phyloP scores from a whole-genome alignment of 2,797 vertebrate species.

The Rhodeus uyekii region DNA sequence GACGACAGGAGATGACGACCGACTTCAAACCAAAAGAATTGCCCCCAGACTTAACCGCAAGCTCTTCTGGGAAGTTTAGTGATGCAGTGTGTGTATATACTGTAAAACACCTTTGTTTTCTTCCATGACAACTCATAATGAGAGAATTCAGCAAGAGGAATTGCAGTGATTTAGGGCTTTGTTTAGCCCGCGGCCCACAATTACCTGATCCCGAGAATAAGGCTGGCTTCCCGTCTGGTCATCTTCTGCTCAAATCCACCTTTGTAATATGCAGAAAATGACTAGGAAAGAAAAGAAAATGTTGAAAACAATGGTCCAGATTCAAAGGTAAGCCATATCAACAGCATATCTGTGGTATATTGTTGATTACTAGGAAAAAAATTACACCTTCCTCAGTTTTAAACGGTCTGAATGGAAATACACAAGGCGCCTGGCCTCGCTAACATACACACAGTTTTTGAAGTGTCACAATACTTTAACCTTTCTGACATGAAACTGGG shows the following conservation, averaged over 20 bases:
- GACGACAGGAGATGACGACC: slow-evolving; percentile 49
- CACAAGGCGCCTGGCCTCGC: neutral
- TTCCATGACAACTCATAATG: slow-evolving; percentile 41
- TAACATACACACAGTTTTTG: neutral
- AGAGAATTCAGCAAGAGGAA: slow-evolving; percentile 25
- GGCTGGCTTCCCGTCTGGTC: slow-evolving; percentile 76
- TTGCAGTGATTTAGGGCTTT: neutral
- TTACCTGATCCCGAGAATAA: slow-evolving; percentile 78
- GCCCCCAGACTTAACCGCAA: slow-evolving; percentile 54
- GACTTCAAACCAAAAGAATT: slow-evolving; percentile 45
- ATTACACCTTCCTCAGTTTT: neutral
- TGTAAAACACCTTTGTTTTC: slow-evolving; percentile 52
- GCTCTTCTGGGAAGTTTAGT: slow-evolving; percentile 55
- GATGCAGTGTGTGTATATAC: slow-evolving; percentile 41
- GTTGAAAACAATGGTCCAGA: neutral
- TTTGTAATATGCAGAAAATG: slow-evolving; percentile 77
- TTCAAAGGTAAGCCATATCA: neutral
- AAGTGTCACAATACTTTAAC: neutral
- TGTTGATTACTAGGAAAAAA: neutral
- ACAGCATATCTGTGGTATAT: neutral
- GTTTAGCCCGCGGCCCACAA: neutral
- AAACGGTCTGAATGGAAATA: neutral
- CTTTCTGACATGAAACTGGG: neutral
- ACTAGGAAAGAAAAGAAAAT: slow-evolving; percentile 56
- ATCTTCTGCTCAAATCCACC: slow-evolving; percentile 80